Percentiles rank a stretch among this genome's conserved stretches.
These are phyloP conservation scores for Dysmachus trigonus DNA, from an alignment of 2,888 invertebrate genomes.

Conservation along the genomic window DNA sequence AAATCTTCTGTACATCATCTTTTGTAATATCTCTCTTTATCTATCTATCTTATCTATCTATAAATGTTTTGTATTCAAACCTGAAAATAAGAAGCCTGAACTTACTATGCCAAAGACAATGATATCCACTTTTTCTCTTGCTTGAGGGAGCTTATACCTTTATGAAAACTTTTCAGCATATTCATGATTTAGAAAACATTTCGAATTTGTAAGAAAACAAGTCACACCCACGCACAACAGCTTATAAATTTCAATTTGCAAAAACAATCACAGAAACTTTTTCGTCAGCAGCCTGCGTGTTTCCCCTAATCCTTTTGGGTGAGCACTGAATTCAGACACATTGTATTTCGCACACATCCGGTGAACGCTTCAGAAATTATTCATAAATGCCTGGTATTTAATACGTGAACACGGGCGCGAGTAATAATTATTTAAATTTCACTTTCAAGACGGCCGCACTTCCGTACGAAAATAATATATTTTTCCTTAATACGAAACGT, in stretches of 20 bases:
- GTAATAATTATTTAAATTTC: conserved; percentile 12
- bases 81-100: not conserved
- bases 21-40: too few relatives aligned
- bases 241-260: not conserved
- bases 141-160: not conserved
- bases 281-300: not conserved
- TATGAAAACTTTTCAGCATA: not conserved
- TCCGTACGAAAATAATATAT: not conserved
- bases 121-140: not conserved
- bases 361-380: not conserved
- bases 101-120: not conserved
- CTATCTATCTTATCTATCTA: too few relatives aligned
- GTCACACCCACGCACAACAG: not conserved
- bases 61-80: not conserved
- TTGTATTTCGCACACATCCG: not conserved
- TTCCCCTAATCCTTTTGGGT: not conserved
- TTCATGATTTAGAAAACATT: not conserved
- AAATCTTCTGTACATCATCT: too few relatives aligned
- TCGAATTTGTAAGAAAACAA: not conserved
- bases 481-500: not conserved
- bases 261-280: not conserved
- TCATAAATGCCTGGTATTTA: not conserved
- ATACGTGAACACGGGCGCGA: not conserved
- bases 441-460: not conserved
- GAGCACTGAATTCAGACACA: not conserved